phyloP scores from a whole-genome alignment of 2,797 vertebrate species.

The Anguilla obscura region DNA sequence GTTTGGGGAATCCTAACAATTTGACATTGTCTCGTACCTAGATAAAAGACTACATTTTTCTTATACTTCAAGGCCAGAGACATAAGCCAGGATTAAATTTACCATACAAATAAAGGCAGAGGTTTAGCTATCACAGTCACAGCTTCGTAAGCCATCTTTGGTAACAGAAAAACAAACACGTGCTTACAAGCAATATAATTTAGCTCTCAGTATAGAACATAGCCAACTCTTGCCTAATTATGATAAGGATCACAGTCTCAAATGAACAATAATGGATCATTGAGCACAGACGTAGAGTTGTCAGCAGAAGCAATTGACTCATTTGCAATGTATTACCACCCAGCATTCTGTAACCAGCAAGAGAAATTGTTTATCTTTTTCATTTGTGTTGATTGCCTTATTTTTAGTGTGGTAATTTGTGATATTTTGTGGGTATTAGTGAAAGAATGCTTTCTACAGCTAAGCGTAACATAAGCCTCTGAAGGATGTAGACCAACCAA shows the following conservation, averaged over 20 bases:
- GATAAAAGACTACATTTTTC: neutral
- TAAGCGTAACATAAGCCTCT: slow-evolving; percentile 6
- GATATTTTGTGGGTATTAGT: neutral
- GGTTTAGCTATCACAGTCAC: neutral
- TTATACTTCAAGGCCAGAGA: neutral
- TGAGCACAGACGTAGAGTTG: neutral
- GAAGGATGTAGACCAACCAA: neutral
- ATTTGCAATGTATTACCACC: neutral
- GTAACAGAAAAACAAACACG: neutral
- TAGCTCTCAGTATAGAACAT: neutral
- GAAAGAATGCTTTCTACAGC: slow-evolving; percentile 2
- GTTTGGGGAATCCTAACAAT: neutral
- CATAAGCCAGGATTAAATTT: neutral
- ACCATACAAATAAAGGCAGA: neutral
- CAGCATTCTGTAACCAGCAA: neutral
- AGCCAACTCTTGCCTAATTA: neutral
- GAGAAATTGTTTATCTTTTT: neutral
- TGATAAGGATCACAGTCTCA: neutral
- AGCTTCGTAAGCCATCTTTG: neutral
- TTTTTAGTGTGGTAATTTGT: slow-evolving; percentile 3
- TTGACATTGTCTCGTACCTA: neutral
- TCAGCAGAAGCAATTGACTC: neutral
- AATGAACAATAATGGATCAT: neutral
- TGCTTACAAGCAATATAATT: neutral
- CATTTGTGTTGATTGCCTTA: neutral